Evolutionary conservation across 92 coral and sea anemone genomes (phyloP).

Genomic region (Epizoanthus stellaris): DNA sequence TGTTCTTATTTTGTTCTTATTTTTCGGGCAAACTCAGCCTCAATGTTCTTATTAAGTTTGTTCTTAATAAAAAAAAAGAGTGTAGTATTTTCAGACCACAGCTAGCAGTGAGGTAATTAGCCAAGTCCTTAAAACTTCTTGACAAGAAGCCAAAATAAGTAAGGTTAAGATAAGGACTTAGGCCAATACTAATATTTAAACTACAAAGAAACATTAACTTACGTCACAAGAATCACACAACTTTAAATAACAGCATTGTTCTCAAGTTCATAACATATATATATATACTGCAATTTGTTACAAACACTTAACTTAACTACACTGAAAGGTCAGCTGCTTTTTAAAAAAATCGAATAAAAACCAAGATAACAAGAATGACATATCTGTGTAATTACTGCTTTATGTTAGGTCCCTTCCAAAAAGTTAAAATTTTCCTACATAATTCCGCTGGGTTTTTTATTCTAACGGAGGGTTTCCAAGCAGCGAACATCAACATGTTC

Average conservation of each 20-base stretch:
- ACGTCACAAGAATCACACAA: background rate
- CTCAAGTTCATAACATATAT: background rate
- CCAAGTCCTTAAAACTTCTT: background rate
- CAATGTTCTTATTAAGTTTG: too few relatives aligned
- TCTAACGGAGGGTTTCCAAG: slow-evolving; percentile 26
- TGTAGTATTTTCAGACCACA: too few relatives aligned
- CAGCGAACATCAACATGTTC: slow-evolving; percentile 19
- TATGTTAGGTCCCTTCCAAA: background rate
- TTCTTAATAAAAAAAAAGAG: too few relatives aligned
- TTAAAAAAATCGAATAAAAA: too few relatives aligned
- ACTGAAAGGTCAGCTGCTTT: background rate
- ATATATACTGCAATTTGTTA: too few relatives aligned
- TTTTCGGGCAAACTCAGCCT: too few relatives aligned
- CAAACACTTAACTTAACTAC: too few relatives aligned
- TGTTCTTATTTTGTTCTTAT: too few relatives aligned
- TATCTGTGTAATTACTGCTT: background rate
- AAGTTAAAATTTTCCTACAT: too few relatives aligned
- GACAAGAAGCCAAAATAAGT: slow-evolving; percentile 9
- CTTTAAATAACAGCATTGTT: background rate
- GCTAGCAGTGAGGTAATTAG: too few relatives aligned
- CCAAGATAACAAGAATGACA: background rate
- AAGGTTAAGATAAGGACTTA: background rate
- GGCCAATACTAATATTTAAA: background rate
- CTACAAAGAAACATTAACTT: slow-evolving; percentile 7
- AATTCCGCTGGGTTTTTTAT: too few relatives aligned